Evolutionary conservation across 2,113 vertebrate species (phyloP), one percentile per base, ranked within the genome.

Genomic region (Oplegnathus fasciatus): DNA sequence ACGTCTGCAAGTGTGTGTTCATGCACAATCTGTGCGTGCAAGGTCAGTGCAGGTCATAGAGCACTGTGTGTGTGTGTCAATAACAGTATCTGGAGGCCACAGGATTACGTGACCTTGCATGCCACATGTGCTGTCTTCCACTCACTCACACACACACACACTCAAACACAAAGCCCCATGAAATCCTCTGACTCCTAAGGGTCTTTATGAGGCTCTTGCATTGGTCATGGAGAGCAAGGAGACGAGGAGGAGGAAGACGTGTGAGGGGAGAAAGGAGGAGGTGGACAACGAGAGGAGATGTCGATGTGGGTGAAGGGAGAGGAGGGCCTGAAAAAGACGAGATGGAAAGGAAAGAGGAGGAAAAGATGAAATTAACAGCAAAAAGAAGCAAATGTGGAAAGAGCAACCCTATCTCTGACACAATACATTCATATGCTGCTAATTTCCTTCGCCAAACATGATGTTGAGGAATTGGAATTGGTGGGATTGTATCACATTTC

Each of bases 41-140:
- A 84, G 83, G 89, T 26, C 84, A 85, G 72, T 5, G 34, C 79
- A 84, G 88, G 83, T 90, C 86, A 85, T 48, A 22, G 67, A 83
- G 64, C 17, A 69, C 67, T 78, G 46, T 86, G 42, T 71, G 73
- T 71, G 50, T 68, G 83, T 89, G 70, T 90, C 83, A 87, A 84
- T 91, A 92, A 86, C 87, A 78, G 86, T 89, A 86, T 91, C 85
- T 90, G 67, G 79, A 90, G 77, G 90, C 87, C 86, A 67, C 70
- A 44, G 89, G 80, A 91, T 91, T 92, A 92, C 61, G 80, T 91
- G 91, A 91, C 88, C 93, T 93, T 89, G 88, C 85, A 85, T 88
- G 86, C 91, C 87, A 91, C 87, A 87, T 91, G 87, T 77, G 82
- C 75, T 74, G 89, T 91, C 87, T 69, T 78, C 22, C 28, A 61